Conservation (phyloP, 2,888 invertebrate genomes). For the Tuta absoluta region DNA sequence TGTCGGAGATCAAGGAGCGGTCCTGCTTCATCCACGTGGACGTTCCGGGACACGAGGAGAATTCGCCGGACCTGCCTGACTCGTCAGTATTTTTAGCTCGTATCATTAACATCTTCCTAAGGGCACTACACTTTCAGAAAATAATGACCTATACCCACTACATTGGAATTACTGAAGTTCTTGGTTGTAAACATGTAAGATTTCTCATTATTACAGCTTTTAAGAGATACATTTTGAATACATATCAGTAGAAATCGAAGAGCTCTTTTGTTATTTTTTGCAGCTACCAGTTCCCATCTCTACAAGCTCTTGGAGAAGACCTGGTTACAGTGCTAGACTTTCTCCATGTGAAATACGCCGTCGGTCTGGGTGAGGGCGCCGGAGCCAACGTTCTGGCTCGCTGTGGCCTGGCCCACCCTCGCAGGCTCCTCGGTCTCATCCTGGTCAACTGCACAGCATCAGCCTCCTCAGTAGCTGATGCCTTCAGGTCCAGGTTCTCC, state of each 20-base stretch:
- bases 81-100: constrained; percentile 79
- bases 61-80: constrained; percentile 87
- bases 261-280: constrained; percentile 19
- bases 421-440: constrained; percentile 88
- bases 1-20: constrained; percentile 91
- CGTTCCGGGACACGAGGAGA: constrained; percentile 92
- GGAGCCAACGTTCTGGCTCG: constrained; percentile 93
- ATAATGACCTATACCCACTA: background rate
- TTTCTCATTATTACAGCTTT: background rate
- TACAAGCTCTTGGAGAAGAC: constrained; percentile 91
- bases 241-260: background rate
- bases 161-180: too few relatives aligned
- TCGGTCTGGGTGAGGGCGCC: constrained; percentile 93
- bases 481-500: constrained; percentile 91
- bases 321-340: constrained; percentile 90
- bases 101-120: background rate
- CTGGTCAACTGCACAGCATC: constrained; percentile 94
- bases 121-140: background rate
- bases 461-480: constrained; percentile 92
- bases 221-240: background rate
- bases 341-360: constrained; percentile 90
- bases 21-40: constrained; percentile 94
- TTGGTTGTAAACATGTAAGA: too few relatives aligned
- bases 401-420: constrained; percentile 90
- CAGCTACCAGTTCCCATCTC: constrained; percentile 90